Conservation (phyloP, 1,140 invertebrate species). For the Oreohelix idahoensis region DNA sequence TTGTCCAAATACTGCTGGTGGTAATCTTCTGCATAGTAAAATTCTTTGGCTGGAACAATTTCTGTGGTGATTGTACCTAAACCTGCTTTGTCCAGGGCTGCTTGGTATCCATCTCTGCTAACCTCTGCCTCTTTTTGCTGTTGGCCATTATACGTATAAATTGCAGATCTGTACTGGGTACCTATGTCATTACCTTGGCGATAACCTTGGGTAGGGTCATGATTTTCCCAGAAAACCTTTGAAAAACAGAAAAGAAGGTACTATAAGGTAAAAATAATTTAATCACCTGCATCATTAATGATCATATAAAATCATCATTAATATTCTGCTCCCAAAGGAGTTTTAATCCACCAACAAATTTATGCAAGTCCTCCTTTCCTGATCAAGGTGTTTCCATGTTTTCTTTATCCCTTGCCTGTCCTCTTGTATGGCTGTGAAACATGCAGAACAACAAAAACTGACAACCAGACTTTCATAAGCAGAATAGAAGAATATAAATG, state of each 20-base stretch:
- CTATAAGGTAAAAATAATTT: no score
- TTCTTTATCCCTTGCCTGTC: no score
- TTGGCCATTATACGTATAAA: slow-evolving; percentile 66
- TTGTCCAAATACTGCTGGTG: slow-evolving; percentile 73
- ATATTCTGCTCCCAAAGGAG: no score
- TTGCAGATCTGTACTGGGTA: slow-evolving; percentile 71
- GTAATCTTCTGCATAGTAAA: slow-evolving; percentile 73
- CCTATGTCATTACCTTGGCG: slow-evolving; percentile 72
- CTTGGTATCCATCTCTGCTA: slow-evolving; percentile 59
- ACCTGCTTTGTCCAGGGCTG: slow-evolving; percentile 58
- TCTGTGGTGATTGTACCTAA: slow-evolving; percentile 69
- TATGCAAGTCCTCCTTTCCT: no score
- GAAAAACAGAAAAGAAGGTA: slow-evolving; percentile 30
- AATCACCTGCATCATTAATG: no score
- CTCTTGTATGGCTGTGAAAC: no score
- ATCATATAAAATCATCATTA: no score
- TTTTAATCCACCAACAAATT: no score
- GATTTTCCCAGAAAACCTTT: slow-evolving; percentile 71
- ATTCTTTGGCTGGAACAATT: slow-evolving; percentile 58
- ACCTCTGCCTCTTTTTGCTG: slow-evolving; percentile 62
- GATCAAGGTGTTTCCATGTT: no score
- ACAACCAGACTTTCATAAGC: no score
- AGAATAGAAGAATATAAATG: no score
- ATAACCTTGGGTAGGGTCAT: slow-evolving; percentile 71
- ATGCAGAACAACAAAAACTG: no score